phyloP scores from a whole-genome alignment of 2,113 vertebrate genomes.

The Naja naja region DNA sequence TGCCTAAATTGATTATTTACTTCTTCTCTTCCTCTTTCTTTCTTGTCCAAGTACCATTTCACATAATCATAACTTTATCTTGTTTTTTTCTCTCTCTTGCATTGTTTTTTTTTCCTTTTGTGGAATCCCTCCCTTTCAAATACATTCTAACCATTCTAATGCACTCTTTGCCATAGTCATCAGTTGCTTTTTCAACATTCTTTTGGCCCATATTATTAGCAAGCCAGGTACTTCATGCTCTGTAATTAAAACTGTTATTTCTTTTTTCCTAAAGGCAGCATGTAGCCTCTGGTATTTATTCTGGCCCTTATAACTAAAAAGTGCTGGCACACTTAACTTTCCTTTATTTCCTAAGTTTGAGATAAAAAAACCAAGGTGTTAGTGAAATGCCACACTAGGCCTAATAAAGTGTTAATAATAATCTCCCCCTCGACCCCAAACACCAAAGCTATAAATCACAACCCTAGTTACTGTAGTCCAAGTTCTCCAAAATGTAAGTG shows the following conservation, averaged over 20 bases:
- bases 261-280: neutral
- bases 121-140: neutral
- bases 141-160: neutral
- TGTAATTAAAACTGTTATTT: neutral
- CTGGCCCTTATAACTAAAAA: neutral
- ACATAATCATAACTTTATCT: neutral
- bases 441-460: neutral
- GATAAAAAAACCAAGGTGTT: neutral
- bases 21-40: neutral
- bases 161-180: neutral
- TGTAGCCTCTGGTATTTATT: neutral
- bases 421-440: neutral
- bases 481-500: neutral
- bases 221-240: neutral
- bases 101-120: neutral
- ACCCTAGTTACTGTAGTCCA: neutral
- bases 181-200: neutral
- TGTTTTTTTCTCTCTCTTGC: neutral
- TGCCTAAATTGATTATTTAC: neutral
- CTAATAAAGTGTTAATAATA: neutral
- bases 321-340: neutral
- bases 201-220: neutral
- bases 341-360: neutral
- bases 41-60: neutral
- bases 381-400: neutral